phyloP scores from a whole-genome alignment of 2,888 invertebrate genomes.

The Dascillus cervinus region DNA sequence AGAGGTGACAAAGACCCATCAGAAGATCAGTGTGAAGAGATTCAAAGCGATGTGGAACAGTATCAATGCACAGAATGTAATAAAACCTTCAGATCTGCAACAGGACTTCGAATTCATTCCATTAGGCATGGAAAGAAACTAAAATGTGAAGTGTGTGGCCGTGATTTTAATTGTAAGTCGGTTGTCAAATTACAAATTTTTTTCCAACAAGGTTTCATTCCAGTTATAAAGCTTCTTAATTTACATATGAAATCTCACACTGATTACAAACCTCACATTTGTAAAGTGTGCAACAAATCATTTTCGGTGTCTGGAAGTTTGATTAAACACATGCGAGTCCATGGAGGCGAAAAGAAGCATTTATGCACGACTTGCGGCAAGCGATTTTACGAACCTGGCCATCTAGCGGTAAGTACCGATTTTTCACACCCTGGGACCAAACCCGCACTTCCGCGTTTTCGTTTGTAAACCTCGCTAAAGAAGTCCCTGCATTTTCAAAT shows the following conservation, averaged over 20 bases:
- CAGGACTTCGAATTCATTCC: slow-evolving; percentile 28
- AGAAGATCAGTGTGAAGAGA: slow-evolving; percentile 3
- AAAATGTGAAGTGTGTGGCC: slow-evolving; percentile 31
- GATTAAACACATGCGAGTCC: slow-evolving; percentile 32
- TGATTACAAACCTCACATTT: slow-evolving; percentile 31
- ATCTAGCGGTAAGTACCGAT: slow-evolving; percentile 31
- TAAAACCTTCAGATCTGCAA: slow-evolving; percentile 27
- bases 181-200: background rate
- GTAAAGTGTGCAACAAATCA: slow-evolving; percentile 31
- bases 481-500: too few relatives aligned
- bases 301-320: slow-evolving; percentile 29
- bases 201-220: too few relatives aligned
- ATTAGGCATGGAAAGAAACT: slow-evolving; percentile 30
- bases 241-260: slow-evolving; percentile 27
- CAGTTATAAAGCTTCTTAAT: slow-evolving; percentile 31
- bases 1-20: slow-evolving; percentile 4
- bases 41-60: slow-evolving; percentile 5
- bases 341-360: slow-evolving; percentile 33
- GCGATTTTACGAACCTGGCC: slow-evolving; percentile 32
- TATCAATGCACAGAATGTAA: slow-evolving; percentile 26
- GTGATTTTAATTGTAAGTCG: slow-evolving; percentile 32
- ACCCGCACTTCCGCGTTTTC: too few relatives aligned
- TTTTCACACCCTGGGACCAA: too few relatives aligned
- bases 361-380: slow-evolving; percentile 35
- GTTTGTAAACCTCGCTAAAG: too few relatives aligned